Evolutionary conservation across 2,888 invertebrate genomes (phyloP).

Genomic region (Abrostola triplasia): DNA sequence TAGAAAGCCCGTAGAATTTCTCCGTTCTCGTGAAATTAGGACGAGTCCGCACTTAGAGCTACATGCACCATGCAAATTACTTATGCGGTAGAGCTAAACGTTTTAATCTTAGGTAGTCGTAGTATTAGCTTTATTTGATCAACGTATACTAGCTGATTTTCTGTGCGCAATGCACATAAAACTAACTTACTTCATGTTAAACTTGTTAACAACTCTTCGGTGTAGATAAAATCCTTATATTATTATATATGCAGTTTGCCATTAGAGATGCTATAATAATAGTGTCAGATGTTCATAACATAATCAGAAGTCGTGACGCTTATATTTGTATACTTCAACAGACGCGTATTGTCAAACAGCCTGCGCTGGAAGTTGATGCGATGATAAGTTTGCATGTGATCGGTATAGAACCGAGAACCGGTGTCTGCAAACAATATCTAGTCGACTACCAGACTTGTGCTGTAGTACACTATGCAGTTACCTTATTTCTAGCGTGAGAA

Average conservation of each 20-base stretch:
- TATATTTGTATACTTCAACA: conserved; percentile 15
- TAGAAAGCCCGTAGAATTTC: conserved; percentile 35
- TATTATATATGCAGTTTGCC: conserved; percentile 36
- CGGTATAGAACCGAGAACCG: conserved; percentile 30
- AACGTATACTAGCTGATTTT: neutral
- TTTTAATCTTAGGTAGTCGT: conserved; percentile 6
- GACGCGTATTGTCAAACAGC: conserved; percentile 25
- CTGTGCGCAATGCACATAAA: conserved; percentile 8
- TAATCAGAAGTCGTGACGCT: conserved; percentile 20
- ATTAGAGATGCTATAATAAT: conserved; percentile 11
- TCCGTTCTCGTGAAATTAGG: conserved; percentile 33
- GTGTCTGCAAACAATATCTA: conserved; percentile 30
- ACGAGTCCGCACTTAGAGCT: conserved; percentile 32
- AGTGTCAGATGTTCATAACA: conserved; percentile 25
- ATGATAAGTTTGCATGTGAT: conserved; percentile 42
- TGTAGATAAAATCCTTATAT: conserved; percentile 41
- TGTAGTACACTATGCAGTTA: conserved; percentile 20
- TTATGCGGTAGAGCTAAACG: conserved; percentile 22
- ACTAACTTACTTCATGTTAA: conserved; percentile 41
- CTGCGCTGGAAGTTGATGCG: conserved; percentile 25
- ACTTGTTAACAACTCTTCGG: conserved; percentile 35
- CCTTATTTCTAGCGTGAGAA: conserved; percentile 12
- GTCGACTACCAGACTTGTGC: conserved; percentile 12
- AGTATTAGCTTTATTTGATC: neutral
- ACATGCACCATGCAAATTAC: conserved; percentile 32